These are phyloP conservation scores for Aquatica leii DNA, from an alignment of 2,888 invertebrate genomes.

Conservation along the genomic window DNA sequence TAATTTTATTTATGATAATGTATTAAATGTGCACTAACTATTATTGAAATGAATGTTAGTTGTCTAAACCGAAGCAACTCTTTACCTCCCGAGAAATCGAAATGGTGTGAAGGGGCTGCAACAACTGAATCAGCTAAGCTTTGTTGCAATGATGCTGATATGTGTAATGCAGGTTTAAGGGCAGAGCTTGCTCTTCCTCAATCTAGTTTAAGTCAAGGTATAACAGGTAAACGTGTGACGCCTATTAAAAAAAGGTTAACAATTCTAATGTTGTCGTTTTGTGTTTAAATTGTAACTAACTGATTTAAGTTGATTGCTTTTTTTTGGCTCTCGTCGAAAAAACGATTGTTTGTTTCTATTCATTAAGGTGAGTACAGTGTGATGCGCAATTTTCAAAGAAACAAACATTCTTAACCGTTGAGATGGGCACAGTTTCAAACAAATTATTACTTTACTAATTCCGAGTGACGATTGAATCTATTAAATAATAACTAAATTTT, in stretches of 20 bases:
- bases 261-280: constrained; percentile 36
- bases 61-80: constrained; percentile 56
- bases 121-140: constrained; percentile 50
- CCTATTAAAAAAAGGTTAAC: constrained; percentile 37
- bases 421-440: too few relatives aligned
- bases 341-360: background rate
- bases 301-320: background rate
- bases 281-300: constrained; percentile 28
- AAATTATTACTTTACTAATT: too few relatives aligned
- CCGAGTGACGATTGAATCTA: too few relatives aligned
- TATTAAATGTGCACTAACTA: constrained; percentile 25
- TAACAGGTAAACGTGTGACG: constrained; percentile 47
- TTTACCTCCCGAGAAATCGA: constrained; percentile 70
- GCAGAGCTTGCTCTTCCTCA: constrained; percentile 41
- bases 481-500: too few relatives aligned
- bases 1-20: background rate
- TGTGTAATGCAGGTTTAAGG: constrained; percentile 64
- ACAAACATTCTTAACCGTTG: constrained; percentile 12
- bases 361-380: constrained; percentile 27
- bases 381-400: constrained; percentile 11
- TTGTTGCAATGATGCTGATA: constrained; percentile 67
- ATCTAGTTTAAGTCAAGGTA: constrained; percentile 32
- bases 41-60: constrained; percentile 42
- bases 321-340: too few relatives aligned
- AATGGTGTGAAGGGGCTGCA: constrained; percentile 61